Conservation (phyloP, 2,113 vertebrate genomes). For the Furnarius figulus region DNA sequence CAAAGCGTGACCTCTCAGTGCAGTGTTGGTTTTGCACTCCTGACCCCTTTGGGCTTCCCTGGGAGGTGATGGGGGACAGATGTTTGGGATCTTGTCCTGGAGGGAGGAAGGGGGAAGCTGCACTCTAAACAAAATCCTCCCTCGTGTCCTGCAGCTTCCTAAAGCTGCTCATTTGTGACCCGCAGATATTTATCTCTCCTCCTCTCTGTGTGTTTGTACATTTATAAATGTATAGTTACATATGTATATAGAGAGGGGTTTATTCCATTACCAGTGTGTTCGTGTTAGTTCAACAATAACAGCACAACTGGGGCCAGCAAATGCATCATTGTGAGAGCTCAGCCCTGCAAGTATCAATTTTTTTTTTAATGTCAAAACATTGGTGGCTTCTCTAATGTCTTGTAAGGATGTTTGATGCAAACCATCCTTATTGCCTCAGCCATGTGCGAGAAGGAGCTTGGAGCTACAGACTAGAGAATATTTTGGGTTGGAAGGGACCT, state of each 20-base stretch:
- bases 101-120: background rate
- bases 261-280: background rate
- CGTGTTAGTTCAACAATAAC: background rate
- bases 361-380: background rate
- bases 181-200: background rate
- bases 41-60: background rate
- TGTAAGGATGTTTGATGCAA: background rate
- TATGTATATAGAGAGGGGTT: background rate
- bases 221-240: background rate
- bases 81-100: background rate
- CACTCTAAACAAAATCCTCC: conserved; percentile 25
- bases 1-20: background rate
- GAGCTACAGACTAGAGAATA: background rate
- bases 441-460: background rate
- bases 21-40: background rate
- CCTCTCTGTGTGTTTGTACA: background rate
- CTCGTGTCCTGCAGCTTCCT: background rate
- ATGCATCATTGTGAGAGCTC: background rate
- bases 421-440: background rate
- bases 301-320: background rate
- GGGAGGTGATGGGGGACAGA: background rate
- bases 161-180: background rate
- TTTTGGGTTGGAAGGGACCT: background rate
- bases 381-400: background rate
- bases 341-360: background rate